Base-by-base conservation (phyloP, 2,888 invertebrate genomes). In the Crematogaster levior region DNA sequence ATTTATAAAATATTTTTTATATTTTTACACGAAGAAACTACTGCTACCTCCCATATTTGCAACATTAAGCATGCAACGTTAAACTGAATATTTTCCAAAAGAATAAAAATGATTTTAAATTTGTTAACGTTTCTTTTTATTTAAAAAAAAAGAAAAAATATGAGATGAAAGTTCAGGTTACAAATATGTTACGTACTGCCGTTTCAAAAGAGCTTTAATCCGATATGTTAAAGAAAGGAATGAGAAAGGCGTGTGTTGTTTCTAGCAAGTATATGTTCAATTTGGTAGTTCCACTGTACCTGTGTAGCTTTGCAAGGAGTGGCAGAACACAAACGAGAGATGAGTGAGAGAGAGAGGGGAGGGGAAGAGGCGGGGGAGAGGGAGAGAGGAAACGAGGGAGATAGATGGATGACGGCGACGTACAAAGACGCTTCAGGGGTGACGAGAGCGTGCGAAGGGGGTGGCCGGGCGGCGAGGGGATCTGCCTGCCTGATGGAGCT, bases 401-500 rank as follows among this genome's bases (percentile, higher is more conserved):
- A 70, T 79, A 24, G 63, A 81, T 75, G 75, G 81, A 83, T 63
- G 81, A 85, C 83, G 74, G 79, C 82, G 75, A 56, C 73, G 88
- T 84, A 89, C 86, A 86, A 87, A 88, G 88, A 85, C 83, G 85
- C 79, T 86, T 58, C 34, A 75, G 75, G 82, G 88, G 83, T 84
- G 84, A 77, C 60, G 82, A 70, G 82, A 80, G 84, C 56, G 70
- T 30, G 81, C 84, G 81, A 85, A 72, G 84, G 81, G 84, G 86
- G 73, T 81, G 83, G 30, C 51, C 83, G 84, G 87, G 83, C 56
- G 83, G 80, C 79, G 84, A 77, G 85, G 90, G 88, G 89, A 87
- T 88, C 86, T 86, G 89, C 90, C 89, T 88, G 92, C 90, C 91
- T 93, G 93, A 93, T 93, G 92, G 92, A 92, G 92, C 92, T 92